Conservation (phyloP, 2,888 invertebrate species). For the Drosophila paranaensis region DNA sequence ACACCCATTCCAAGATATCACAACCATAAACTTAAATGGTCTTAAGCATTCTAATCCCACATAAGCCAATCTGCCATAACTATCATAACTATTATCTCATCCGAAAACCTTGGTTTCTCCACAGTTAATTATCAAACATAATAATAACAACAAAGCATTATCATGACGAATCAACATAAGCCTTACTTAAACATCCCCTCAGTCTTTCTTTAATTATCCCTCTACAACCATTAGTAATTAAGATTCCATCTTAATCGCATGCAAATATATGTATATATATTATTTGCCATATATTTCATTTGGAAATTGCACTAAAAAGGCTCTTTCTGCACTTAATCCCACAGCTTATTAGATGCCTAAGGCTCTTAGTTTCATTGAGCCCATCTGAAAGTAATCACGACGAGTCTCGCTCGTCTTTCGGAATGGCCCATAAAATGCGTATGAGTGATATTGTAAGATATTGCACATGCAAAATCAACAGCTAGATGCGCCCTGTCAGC, state of each 20-base stretch:
- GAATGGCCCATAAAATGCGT: slow-evolving; percentile 16
- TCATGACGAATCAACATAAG: neutral
- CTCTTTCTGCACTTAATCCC: neutral
- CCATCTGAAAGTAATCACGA: neutral
- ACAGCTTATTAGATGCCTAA: neutral
- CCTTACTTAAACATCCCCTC: neutral
- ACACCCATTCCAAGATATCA: neutral
- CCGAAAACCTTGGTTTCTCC: neutral
- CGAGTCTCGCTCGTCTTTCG: neutral
- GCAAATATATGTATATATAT: neutral
- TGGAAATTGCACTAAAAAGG: neutral
- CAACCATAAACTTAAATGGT: neutral
- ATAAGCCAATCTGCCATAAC: neutral
- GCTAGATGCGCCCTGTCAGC: slow-evolving; percentile 34
- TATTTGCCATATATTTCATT: neutral
- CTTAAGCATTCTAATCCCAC: neutral
- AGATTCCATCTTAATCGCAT: neutral
- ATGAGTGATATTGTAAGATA: slow-evolving; percentile 23
- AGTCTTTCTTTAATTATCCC: neutral
- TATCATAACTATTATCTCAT: neutral
- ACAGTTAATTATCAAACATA: neutral
- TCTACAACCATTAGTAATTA: neutral
- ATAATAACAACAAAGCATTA: neutral
- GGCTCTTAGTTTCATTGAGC: neutral
- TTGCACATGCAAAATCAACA: slow-evolving; percentile 24